A percentile compares a stretch with the other conserved stretches of the same genome.
These are phyloP conservation scores for Papilio polytes DNA, from an alignment of 1,140 invertebrate species.

Conservation along the genomic window DNA sequence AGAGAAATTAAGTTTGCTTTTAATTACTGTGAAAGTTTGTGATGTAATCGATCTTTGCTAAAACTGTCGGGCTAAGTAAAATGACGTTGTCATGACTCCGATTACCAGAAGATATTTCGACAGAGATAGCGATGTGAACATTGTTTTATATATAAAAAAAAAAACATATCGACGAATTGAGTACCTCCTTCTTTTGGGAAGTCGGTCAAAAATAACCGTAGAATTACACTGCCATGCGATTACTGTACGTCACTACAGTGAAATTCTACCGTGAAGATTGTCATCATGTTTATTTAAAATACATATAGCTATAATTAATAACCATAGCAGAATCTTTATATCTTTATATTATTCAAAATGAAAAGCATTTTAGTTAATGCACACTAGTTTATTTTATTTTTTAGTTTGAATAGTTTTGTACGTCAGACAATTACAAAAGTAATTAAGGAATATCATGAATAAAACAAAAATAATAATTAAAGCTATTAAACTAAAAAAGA, in stretches of 20 bases:
- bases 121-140: too few species aligned
- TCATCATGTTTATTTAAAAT: too few species aligned
- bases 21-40: conserved; percentile 6
- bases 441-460: not conserved
- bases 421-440: not conserved
- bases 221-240: too few species aligned
- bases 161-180: too few species aligned
- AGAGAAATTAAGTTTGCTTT: not conserved
- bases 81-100: not conserved
- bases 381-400: not conserved
- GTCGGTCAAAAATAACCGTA: too few species aligned
- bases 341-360: not conserved
- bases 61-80: not conserved
- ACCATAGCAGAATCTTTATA: not conserved
- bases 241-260: too few species aligned
- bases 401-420: not conserved
- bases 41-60: not conserved
- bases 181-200: too few species aligned
- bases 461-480: not conserved
- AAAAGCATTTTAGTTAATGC: not conserved
- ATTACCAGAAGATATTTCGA: not conserved
- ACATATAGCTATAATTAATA: not conserved
- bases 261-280: too few species aligned
- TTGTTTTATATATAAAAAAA: too few species aligned
- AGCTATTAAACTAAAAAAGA: not conserved